Evolutionary conservation across 1,140 invertebrate genomes (phyloP).

Genomic region (Zophobas atratus): DNA sequence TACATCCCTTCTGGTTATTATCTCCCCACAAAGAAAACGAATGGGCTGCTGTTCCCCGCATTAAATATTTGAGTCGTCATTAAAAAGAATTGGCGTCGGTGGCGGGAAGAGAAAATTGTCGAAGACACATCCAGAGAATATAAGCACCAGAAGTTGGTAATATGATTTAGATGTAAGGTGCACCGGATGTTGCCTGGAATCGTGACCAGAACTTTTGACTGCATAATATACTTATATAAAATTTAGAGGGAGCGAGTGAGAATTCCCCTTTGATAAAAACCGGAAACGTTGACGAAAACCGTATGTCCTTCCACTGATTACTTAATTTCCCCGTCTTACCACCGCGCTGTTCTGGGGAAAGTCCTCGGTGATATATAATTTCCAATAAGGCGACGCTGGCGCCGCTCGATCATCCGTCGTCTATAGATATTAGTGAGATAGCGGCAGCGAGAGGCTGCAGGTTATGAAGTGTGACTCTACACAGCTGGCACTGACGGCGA

Average conservation of each 20-base stretch:
- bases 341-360: conserved; percentile 12
- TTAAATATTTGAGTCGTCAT: conserved; percentile 36
- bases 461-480: conserved; percentile 65
- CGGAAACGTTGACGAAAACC: conserved; percentile 38
- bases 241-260: conserved; percentile 55
- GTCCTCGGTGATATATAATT: conserved; percentile 60
- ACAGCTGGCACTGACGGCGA: conserved; percentile 64
- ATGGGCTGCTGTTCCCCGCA: conserved; percentile 26
- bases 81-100: conserved; percentile 32
- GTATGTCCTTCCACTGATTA: conserved; percentile 45
- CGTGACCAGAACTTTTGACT: conserved; percentile 65
- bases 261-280: conserved; percentile 28
- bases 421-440: conserved; percentile 63
- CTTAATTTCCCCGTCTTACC: conserved; percentile 38
- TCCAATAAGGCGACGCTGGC: conserved; percentile 60
- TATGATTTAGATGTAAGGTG: conserved; percentile 66
- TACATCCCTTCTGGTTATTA: conserved; percentile 22
- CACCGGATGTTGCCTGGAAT: conserved; percentile 63
- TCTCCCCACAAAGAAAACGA: conserved; percentile 11
- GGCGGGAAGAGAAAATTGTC: conserved; percentile 24
- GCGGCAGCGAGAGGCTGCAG: conserved; percentile 55
- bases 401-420: conserved; percentile 57
- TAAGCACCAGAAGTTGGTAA: conserved; percentile 62
- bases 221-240: conserved; percentile 65
- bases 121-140: conserved; percentile 49